phyloP scores from a whole-genome alignment of 2,113 vertebrate genomes.

The Notarius lentiginosus region DNA sequence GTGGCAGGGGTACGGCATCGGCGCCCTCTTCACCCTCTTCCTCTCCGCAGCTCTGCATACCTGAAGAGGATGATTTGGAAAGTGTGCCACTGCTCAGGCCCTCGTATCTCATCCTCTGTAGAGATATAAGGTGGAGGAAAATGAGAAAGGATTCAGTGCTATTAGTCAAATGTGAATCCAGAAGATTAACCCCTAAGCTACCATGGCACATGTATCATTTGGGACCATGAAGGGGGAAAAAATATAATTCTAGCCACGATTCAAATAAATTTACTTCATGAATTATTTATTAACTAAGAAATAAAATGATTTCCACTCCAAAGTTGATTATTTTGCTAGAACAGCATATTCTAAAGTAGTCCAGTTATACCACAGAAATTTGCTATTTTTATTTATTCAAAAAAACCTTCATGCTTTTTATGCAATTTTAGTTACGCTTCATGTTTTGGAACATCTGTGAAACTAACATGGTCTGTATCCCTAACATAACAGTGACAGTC shows the following conservation, averaged over 20 bases:
- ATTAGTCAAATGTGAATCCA: background rate
- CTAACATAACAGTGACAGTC: too few relatives aligned
- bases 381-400: too few relatives aligned
- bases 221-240: background rate
- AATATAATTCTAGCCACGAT: background rate
- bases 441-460: too few relatives aligned
- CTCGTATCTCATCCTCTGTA: slow-evolving; percentile 92
- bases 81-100: slow-evolving; percentile 94
- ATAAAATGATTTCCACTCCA: too few relatives aligned
- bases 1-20: slow-evolving; percentile 89
- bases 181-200: background rate
- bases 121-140: slow-evolving; percentile 14
- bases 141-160: background rate
- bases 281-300: too few relatives aligned
- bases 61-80: slow-evolving; percentile 96
- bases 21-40: slow-evolving; percentile 96
- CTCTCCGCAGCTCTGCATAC: slow-evolving; percentile 99
- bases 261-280: background rate
- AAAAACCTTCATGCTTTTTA: too few relatives aligned
- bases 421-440: too few relatives aligned
- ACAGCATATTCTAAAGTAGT: too few relatives aligned
- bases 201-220: background rate
- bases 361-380: too few relatives aligned
- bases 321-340: too few relatives aligned
- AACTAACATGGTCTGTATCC: too few relatives aligned